A percentile compares a stretch with the other conserved stretches of the same genome.
Conservation (phyloP, 2,888 invertebrate species). For the Zhuqinia jingwanae region DNA sequence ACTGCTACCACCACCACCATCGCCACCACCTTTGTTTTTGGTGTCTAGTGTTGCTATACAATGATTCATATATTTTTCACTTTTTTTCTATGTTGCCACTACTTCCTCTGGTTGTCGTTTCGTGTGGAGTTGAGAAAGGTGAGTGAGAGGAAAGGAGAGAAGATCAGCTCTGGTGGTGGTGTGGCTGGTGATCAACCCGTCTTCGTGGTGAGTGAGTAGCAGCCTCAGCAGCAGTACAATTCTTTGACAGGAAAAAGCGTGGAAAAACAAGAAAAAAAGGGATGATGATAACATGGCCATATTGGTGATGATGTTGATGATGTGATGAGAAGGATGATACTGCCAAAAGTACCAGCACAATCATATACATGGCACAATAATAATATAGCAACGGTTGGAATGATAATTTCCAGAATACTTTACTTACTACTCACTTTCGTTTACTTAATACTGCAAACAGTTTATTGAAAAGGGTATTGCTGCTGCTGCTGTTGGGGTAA, state of each 20-base stretch:
- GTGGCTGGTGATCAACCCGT: slow-evolving; percentile 41
- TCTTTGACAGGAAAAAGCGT: slow-evolving; percentile 36
- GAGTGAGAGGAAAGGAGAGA: slow-evolving; percentile 50
- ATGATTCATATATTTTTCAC: slow-evolving; percentile 5
- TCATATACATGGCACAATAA: too few relatives aligned
- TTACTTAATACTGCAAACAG: slow-evolving; percentile 9
- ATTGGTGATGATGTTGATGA: slow-evolving; percentile 28
- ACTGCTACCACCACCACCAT: not conserved
- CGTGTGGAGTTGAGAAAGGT: slow-evolving; percentile 36
- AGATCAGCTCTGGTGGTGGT: slow-evolving; percentile 43
- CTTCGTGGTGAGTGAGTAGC: not conserved
- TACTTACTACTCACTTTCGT: slow-evolving; percentile 47
- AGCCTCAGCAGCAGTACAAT: not conserved
- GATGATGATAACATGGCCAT: slow-evolving; percentile 57
- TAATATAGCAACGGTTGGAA: slow-evolving; percentile 9
- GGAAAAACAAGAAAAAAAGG: slow-evolving; percentile 58
- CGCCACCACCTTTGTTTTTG: slow-evolving; percentile 22
- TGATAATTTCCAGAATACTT: slow-evolving; percentile 69
- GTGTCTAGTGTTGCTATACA: not conserved
- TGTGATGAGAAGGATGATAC: slow-evolving; percentile 41
- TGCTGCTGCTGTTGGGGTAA: slow-evolving; percentile 29
- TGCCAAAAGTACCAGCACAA: too few relatives aligned
- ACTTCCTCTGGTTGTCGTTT: slow-evolving; percentile 27
- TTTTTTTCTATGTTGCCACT: not conserved
- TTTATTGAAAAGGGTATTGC: not conserved